Evolutionary conservation across 92 coral and sea anemone species (phyloP).

Genomic region (Epizoanthus fatuus): DNA sequence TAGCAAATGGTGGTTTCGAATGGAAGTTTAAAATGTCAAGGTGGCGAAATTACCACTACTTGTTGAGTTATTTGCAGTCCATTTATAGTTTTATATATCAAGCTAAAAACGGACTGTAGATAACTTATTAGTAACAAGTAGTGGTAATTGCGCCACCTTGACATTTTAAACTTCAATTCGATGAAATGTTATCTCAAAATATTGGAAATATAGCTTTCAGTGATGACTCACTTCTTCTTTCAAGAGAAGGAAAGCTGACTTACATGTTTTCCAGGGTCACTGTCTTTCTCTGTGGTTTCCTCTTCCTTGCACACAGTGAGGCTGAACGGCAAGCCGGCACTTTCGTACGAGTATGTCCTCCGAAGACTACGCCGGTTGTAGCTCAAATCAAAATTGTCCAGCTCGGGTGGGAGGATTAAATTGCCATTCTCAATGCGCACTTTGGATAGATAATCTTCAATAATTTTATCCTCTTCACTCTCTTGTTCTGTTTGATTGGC

Average conservation of each 20-base stretch:
- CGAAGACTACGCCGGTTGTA: slow-evolving; percentile 16
- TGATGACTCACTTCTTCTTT: too few relatives aligned
- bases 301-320: slow-evolving; percentile 24
- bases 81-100: too few relatives aligned
- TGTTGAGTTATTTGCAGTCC: too few relatives aligned
- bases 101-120: too few relatives aligned
- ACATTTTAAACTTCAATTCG: not conserved
- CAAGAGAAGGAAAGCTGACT: not conserved
- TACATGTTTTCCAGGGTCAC: not conserved
- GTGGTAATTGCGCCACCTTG: too few relatives aligned
- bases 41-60: too few relatives aligned
- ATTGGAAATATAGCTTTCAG: not conserved
- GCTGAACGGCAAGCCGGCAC: slow-evolving; percentile 10
- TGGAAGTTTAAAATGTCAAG: not conserved
- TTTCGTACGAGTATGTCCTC: not conserved
- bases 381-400: slow-evolving; percentile 11
- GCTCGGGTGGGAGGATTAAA: not conserved
- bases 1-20: too few relatives aligned
- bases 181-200: not conserved
- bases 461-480: slow-evolving; percentile 26
- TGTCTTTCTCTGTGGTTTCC: not conserved
- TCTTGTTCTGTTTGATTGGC: slow-evolving; percentile 26
- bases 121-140: too few relatives aligned
- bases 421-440: not conserved
- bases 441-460: slow-evolving; percentile 18